Conservation (phyloP, 2,888 invertebrate species). For the Chrysomela aeneicollis region DNA sequence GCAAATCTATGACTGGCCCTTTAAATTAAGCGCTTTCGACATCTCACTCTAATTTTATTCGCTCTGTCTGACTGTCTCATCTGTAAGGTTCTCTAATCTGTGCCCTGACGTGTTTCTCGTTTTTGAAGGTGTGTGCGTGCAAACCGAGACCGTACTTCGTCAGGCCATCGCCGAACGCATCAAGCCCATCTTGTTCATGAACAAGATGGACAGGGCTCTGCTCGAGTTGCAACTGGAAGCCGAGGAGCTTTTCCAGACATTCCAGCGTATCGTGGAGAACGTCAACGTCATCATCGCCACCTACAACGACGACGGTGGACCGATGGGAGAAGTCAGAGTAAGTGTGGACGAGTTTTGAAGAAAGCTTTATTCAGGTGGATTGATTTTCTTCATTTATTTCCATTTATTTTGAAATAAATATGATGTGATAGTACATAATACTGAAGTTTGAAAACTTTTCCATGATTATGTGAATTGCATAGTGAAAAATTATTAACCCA, state of each 20-base stretch:
- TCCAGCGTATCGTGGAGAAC: conserved; percentile 99
- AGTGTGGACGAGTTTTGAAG: conserved; percentile 51
- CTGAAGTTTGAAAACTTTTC: no score
- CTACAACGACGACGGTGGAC: conserved; percentile 96
- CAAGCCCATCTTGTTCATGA: conserved; percentile 99
- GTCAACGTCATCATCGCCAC: conserved; percentile 99
- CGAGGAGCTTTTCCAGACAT: conserved; percentile 98
- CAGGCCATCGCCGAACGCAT: conserved; percentile 99
- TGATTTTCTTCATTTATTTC: conserved; percentile 5
- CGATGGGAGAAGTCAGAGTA: conserved; percentile 99
- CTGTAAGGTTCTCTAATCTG: no score
- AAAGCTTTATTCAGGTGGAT: no score
- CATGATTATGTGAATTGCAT: no score
- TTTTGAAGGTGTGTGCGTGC: conserved; percentile 94
- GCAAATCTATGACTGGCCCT: no score
- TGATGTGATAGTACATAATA: no score
- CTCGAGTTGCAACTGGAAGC: conserved; percentile 95
- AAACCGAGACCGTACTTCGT: conserved; percentile 99
- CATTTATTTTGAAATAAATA: no score
- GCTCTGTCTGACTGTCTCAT: no score
- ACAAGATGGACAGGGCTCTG: conserved; percentile 99
- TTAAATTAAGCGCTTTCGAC: no score
- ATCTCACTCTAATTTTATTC: no score
- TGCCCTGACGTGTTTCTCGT: no score
- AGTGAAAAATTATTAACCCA: no score